These are phyloP conservation scores for Cryptoprocta ferox DNA, from an alignment of 2,797 vertebrate species.

Conservation along the genomic window DNA sequence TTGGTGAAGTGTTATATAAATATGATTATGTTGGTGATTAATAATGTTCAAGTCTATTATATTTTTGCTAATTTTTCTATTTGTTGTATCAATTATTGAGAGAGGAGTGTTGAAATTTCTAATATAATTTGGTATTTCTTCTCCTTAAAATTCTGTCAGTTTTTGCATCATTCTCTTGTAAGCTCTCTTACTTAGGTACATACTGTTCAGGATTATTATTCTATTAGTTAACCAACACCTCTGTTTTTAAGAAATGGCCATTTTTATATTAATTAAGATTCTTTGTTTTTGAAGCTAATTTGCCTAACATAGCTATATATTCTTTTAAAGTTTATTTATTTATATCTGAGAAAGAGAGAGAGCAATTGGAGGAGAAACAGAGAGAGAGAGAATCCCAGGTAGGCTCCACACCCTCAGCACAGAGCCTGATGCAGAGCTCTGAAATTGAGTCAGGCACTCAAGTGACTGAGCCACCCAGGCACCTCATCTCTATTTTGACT, in stretches of 20 bases:
- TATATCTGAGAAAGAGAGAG: too few species aligned
- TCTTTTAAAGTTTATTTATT: too few species aligned
- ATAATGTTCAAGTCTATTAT: background rate
- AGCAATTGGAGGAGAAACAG: too few species aligned
- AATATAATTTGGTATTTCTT: background rate
- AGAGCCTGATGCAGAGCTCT: too few species aligned
- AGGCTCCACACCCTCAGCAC: too few species aligned
- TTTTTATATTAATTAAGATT: background rate
- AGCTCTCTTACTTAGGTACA: background rate
- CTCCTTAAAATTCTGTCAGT: conserved; percentile 3
- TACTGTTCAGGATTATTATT: background rate
- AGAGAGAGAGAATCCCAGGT: too few species aligned
- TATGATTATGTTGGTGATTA: background rate
- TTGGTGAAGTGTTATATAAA: too few species aligned
- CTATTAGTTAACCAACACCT: background rate
- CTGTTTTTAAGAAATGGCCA: background rate
- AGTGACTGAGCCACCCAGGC: too few species aligned
- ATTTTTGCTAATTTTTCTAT: background rate
- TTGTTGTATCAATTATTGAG: background rate
- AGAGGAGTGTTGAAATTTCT: background rate
- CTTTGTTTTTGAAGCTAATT: background rate
- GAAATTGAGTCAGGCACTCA: too few species aligned
- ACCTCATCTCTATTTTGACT: background rate
- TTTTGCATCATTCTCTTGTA: background rate
- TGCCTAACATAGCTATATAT: background rate